Evolutionary conservation across 2,888 invertebrate species (phyloP), one percentile per base, ranked within the genome.

Genomic region (Pristionchus arcanus): DNA sequence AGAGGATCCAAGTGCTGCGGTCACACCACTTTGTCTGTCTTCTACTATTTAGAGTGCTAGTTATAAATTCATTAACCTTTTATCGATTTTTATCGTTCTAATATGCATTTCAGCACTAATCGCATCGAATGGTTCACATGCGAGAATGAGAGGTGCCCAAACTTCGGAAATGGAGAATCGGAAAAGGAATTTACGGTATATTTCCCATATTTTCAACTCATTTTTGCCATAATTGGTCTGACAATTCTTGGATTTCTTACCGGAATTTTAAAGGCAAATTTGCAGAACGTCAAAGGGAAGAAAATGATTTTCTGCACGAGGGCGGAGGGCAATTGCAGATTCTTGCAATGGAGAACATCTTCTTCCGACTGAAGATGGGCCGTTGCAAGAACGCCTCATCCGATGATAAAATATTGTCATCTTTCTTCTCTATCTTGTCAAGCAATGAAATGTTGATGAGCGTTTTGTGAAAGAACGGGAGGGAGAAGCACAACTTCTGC

Each of bases 401-500:
- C 42, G 42, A 25, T n/a, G 63, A 63, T 63, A 63, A 63, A 63
- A 63, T 0, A 63, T 49, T 49, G 42, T 49, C 63, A 49, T 9
- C 3, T 49, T 49, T 63, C 11, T n/a, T n/a, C 25, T 63, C 25
- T 13, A n/a, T n/a, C n/a, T 16, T 16, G 19, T 16, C 16, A 13
- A 25, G 7, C 59, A 59, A 4, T 9, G 13, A 21, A 59, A 59
- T 59, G 59, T 21, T 59, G 71, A 53, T 74, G 53, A 87, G 87
- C 3, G 87, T 74, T 9, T 68, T 31, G 34, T 55, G 71, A 34
- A 74, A 55, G 74, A n/a, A 25, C 19, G 68, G 71, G 19, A 87
- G 34, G 74, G 28, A 71, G 74, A 74, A 74, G 53, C 87, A 87
- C 63, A 81, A 63, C 81, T 81, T 59, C 66, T 86, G 63, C n/a